Conservation (phyloP, 2,888 invertebrate species). For the Lycocerus yunnanus region DNA sequence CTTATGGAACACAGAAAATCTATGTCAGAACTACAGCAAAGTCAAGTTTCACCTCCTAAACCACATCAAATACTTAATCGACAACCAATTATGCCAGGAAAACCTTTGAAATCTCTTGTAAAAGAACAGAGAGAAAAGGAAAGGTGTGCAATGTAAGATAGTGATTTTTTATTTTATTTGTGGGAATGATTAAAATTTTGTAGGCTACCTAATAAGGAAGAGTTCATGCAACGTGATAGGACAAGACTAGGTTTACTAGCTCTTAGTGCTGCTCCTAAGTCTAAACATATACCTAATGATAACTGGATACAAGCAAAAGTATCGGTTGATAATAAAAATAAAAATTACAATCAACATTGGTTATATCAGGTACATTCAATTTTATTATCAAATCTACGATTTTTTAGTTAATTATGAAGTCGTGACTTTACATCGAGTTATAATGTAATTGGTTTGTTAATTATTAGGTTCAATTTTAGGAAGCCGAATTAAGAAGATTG, state of each 20-base stretch:
- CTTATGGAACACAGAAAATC: conserved; percentile 27
- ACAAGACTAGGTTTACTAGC: conserved; percentile 70
- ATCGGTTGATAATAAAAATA: conserved; percentile 61
- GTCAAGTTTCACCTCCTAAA: conserved; percentile 49
- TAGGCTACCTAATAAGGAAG: background rate
- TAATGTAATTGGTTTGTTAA: conserved; percentile 3
- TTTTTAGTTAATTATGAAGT: background rate
- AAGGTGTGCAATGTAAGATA: conserved; percentile 31
- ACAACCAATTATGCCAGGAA: conserved; percentile 62
- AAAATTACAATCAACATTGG: conserved; percentile 85
- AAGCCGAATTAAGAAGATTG: conserved; percentile 85
- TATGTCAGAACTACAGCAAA: conserved; percentile 45
- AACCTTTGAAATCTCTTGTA: conserved; percentile 57
- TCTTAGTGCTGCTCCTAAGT: conserved; percentile 78
- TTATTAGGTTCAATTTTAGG: conserved; percentile 59
- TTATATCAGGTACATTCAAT: conserved; percentile 69
- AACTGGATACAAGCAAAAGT: conserved; percentile 74
- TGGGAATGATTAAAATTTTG: conserved; percentile 53
- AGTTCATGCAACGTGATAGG: conserved; percentile 55
- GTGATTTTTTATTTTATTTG: background rate
- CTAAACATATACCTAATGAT: conserved; percentile 70
- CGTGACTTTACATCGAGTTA: background rate
- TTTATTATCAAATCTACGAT: background rate
- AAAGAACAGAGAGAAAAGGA: conserved; percentile 41
- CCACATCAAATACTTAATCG: conserved; percentile 46